Evolutionary conservation across 2,113 vertebrate species (phyloP), one percentile per base, ranked within the genome.

Genomic region (Labeo catla): DNA sequence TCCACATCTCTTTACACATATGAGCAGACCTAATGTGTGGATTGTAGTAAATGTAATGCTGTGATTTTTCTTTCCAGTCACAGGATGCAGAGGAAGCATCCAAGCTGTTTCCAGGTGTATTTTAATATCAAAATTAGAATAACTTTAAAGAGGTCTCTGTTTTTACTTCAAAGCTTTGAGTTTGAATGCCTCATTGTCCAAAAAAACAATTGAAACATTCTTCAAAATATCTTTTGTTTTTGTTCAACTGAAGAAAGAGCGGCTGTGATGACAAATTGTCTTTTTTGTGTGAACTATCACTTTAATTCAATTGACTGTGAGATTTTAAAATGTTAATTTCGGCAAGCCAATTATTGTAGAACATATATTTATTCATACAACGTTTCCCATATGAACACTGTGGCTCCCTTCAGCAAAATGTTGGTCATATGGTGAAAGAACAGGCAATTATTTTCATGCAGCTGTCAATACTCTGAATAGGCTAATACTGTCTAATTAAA

Each of bases 341-440:
- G 43, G 61, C 9, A 83, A 78, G 73, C 47, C 72, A 84, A 77
- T 88, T 86, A 84, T 83, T 81, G 49, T 76, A 59, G 83, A 76
- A 76, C 57, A 79, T 76, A 85, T 88, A 83, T 61, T 83, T 86
- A 86, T 82, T 84, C 86, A 90, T 89, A 86, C 74, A 86, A 84
- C 49, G 65, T 84, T 84, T 86, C 84, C 83, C 77, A 82, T 86
- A 87, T 88, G 86, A 88, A 87, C 87, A 84, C 84, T 86, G 78
- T 86, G 85, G 84, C 79, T 87, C 86, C 88, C 86, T 92, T 88
- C 88, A 88, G 84, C 86, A 91, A 91, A 87, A 90, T 86, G 87
- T 90, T 93, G 92, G 92, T 94, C 92, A 91, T 89, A 92, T 90
- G 91, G 93, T 91, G 93, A 94, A 93, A 94, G 93, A 93, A 93